phyloP scores from a whole-genome alignment of 2,888 invertebrate species.

The Lasioglossum leucozonium region DNA sequence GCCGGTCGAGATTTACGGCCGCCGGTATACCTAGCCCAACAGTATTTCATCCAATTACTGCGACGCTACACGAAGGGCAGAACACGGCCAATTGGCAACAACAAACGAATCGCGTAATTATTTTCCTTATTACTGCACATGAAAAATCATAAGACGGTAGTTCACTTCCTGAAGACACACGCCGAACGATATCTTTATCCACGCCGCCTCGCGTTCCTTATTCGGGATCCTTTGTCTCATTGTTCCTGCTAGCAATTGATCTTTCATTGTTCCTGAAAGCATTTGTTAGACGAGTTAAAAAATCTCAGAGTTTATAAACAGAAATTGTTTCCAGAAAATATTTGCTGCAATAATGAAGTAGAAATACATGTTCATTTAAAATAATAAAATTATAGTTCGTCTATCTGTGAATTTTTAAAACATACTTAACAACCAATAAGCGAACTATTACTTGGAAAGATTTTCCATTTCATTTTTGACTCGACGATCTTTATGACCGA shows the following conservation, averaged over 20 bases:
- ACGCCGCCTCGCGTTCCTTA: neutral
- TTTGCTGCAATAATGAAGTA: neutral
- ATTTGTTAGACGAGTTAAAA: neutral
- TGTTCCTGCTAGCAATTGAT: neutral
- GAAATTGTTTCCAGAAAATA: neutral
- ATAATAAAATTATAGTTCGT: too few species aligned
- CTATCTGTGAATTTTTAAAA: too few species aligned
- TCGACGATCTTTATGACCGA: too few species aligned
- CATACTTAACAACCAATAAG: too few species aligned
- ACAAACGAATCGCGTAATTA: slow-evolving; percentile 25
- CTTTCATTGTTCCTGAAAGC: too few species aligned
- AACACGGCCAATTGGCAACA: slow-evolving; percentile 25
- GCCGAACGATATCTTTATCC: neutral
- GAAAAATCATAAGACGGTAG: neutral
- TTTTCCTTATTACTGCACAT: slow-evolving; percentile 28
- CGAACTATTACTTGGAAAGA: too few species aligned
- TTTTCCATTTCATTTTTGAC: too few species aligned
- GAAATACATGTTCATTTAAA: too few species aligned
- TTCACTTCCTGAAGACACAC: neutral
- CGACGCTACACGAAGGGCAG: neutral
- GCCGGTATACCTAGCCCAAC: slow-evolving; percentile 44
- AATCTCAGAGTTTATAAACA: neutral
- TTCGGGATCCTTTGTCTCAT: neutral
- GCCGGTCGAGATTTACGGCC: slow-evolving; percentile 67
- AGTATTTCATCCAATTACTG: slow-evolving; percentile 49